phyloP scores from a whole-genome alignment of 2,113 vertebrate species.

The Rattus rattus region DNA sequence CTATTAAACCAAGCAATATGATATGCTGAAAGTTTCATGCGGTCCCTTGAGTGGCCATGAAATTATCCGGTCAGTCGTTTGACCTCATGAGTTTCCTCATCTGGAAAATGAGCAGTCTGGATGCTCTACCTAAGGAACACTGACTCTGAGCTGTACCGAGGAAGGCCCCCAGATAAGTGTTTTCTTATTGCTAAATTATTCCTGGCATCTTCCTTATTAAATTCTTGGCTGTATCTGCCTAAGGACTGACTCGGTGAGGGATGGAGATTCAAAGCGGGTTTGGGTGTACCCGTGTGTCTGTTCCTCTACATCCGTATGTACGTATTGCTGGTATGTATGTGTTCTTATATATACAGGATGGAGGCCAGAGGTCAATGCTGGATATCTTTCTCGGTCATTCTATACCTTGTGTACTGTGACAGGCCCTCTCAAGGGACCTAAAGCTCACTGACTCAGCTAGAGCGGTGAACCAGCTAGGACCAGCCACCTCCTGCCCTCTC shows the following conservation, averaged over 20 bases:
- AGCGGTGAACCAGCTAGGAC: no score
- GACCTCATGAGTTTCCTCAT: conserved; percentile 3
- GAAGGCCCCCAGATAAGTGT: background rate
- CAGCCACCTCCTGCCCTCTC: background rate
- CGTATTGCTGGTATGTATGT: background rate
- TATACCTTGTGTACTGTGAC: background rate
- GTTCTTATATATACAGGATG: no score
- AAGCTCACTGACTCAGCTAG: background rate
- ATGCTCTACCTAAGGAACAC: background rate
- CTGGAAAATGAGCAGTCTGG: background rate
- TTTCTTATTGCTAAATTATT: background rate
- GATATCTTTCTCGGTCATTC: background rate
- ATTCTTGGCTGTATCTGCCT: background rate
- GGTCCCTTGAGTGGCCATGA: background rate
- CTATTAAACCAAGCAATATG: conserved; percentile 15
- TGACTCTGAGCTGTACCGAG: background rate
- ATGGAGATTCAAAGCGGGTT: background rate
- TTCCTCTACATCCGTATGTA: background rate
- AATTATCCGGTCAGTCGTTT: background rate
- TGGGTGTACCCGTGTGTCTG: background rate
- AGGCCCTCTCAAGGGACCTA: background rate
- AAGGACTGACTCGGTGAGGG: background rate
- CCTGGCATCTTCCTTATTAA: background rate
- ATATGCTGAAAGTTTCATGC: background rate
- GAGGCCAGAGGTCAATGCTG: background rate